phyloP scores from a whole-genome alignment of 2,797 vertebrate genomes.

The Silurus lanzhouensis region DNA sequence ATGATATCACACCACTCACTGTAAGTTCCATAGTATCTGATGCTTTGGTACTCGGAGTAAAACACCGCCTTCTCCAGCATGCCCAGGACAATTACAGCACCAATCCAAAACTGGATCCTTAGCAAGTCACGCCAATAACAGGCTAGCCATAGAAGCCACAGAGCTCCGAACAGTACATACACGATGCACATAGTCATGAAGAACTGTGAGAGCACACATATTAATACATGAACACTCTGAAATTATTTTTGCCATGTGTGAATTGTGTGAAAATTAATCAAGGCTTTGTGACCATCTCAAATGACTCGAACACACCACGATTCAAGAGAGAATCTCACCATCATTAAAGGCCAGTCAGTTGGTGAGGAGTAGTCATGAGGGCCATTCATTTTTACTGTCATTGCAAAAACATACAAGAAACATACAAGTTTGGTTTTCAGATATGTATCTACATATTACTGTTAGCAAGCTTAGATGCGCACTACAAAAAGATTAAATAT shows the following conservation, averaged over 20 bases:
- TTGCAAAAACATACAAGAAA: constrained; percentile 61
- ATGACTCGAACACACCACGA: background rate
- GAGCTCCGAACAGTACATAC: constrained; percentile 83
- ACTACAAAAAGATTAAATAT: background rate
- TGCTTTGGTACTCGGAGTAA: constrained; percentile 87
- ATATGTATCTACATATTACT: background rate
- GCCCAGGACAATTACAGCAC: constrained; percentile 85
- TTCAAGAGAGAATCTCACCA: constrained; percentile 71
- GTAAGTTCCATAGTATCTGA: constrained; percentile 62
- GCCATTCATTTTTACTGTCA: constrained; percentile 81
- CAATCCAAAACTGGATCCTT: constrained; percentile 91
- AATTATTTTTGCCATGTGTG: background rate
- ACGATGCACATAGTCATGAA: constrained; percentile 90
- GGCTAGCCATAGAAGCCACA: constrained; percentile 86
- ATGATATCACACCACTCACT: constrained; percentile 62
- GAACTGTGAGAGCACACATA: constrained; percentile 71
- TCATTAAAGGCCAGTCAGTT: constrained; percentile 88
- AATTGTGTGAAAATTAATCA: background rate
- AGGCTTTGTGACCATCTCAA: no score
- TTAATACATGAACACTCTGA: no score
- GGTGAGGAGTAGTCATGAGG: constrained; percentile 83
- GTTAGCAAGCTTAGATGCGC: background rate
- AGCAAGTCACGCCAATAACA: constrained; percentile 90
- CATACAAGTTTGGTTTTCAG: background rate
- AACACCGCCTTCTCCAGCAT: constrained; percentile 91